Evolutionary conservation across 1,140 invertebrate species (phyloP), one percentile per base, ranked within the genome.

Genomic region (Nasonia giraulti): DNA sequence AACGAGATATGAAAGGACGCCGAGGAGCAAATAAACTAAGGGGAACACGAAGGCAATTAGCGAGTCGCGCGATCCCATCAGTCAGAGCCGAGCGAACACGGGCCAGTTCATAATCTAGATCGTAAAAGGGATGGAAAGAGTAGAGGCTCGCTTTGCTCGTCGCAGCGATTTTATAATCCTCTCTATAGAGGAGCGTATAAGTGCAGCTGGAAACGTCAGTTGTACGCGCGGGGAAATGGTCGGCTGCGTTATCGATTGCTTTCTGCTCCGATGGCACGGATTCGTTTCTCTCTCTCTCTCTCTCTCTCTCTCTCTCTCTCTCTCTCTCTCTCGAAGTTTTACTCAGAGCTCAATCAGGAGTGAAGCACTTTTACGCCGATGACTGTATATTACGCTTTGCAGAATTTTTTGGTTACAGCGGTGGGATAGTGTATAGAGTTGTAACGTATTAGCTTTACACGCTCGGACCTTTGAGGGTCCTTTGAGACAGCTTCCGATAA

Each of bases 51-150:
- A 50, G 23, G 37, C 86, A 87, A 87, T 88, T 88, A 88, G 80
- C 69, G 69, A 88, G 69, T 87, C 87, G 68, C 50, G 76, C 83
- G 68, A 87, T 87, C 83, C 77, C 86, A 85, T 88, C 80, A 81
- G 77, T 68, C 82, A 44, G 79, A 44, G 12, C 50, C 2, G 55
- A 62, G 55, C 20, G 20, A 62, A n/a, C 14, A n/a, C 20, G 14
- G 74, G 8, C 31, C 50, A 47, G 74, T 77, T 77, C 40, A 69
- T 83, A 83, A 76, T 77, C 20, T 23, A 44, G 12, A 62, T n/a
- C 44, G 31, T 77, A 68, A 77, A 83, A 76, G n/a, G 37, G 37
- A 69, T 17, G 11, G 31, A 62, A 74, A n/a, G 44, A 74, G 33
- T 37, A 37, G 33, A 3, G 33, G 2, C 33, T 3, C 2, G 40